Conservation (phyloP, 2,888 invertebrate genomes). For the Dromius quadrimaculatus region DNA sequence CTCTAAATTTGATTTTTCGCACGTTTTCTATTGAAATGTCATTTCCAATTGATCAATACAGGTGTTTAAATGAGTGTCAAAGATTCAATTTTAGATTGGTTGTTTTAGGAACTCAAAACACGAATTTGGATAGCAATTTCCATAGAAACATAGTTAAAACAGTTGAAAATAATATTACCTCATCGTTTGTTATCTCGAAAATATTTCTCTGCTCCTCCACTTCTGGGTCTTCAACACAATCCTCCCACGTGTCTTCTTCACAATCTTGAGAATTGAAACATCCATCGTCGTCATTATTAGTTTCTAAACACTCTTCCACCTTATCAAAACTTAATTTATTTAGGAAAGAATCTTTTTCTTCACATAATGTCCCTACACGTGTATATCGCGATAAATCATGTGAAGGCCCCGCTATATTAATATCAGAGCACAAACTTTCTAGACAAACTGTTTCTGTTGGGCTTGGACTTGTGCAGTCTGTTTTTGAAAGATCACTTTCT, state of each 20-base stretch:
- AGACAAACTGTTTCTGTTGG: conserved; percentile 65
- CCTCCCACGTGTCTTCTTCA: conserved; percentile 53
- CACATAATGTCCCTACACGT: conserved; percentile 15
- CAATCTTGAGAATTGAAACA: conserved; percentile 43
- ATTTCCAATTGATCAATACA: no score
- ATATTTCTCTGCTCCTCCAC: conserved; percentile 33
- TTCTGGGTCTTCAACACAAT: conserved; percentile 53
- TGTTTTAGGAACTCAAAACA: no score
- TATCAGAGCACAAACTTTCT: conserved; percentile 61
- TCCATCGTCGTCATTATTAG: conserved; percentile 61
- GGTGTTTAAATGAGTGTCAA: no score
- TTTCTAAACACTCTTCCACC: conserved; percentile 61
- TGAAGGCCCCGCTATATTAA: conserved; percentile 60
- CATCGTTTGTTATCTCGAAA: conserved; percentile 44
- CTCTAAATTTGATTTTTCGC: no score
- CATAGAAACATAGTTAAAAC: no score
- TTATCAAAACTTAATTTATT: conserved; percentile 61
- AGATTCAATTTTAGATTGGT: no score
- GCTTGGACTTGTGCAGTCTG: conserved; percentile 65
- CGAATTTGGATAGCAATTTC: no score
- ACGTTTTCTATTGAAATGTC: no score
- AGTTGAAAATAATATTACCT: conserved; percentile 54
- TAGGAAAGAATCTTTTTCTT: conserved; percentile 62
- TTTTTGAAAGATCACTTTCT: conserved; percentile 62
- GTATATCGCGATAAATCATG: conserved; percentile 57